A percentile compares a stretch with the other conserved stretches of the same genome.
Conservation (phyloP, 23 tunicate genomes). For the Trididemnum nubilum region DNA sequence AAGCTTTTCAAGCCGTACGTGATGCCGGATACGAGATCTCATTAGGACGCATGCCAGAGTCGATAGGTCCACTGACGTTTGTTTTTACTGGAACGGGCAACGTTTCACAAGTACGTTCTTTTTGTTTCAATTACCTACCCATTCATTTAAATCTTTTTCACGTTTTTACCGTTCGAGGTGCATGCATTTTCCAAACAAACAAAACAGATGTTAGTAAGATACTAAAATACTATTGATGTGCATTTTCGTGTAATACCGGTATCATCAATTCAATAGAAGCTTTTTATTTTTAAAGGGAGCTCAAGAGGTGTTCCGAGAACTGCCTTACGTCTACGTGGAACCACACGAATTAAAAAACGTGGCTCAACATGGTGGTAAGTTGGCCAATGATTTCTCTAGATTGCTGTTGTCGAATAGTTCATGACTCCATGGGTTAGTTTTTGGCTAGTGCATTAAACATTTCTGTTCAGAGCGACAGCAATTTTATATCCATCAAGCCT, state of each 20-base stretch:
- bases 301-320: slow-evolving; percentile 88
- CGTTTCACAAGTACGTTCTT: slow-evolving; percentile 82
- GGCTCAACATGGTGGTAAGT: slow-evolving; percentile 90
- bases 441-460: too few species aligned
- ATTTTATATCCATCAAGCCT: too few species aligned
- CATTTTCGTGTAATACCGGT: too few species aligned
- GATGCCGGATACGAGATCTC: slow-evolving; percentile 97
- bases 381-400: too few species aligned
- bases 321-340: slow-evolving; percentile 81
- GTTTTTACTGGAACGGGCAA: slow-evolving; percentile 97
- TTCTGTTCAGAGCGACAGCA: too few species aligned
- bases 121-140: too few species aligned
- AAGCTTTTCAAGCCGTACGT: slow-evolving; percentile 96
- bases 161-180: neutral
- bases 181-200: neutral
- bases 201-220: neutral
- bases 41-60: slow-evolving; percentile 79
- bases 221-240: too few species aligned
- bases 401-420: too few species aligned
- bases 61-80: slow-evolving; percentile 94
- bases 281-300: slow-evolving; percentile 79
- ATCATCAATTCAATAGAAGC: too few species aligned
- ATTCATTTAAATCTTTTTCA: too few species aligned
- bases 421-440: too few species aligned
- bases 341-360: slow-evolving; percentile 89